Conservation (phyloP, 2,797 vertebrate genomes). For the Chrosomus eos region DNA sequence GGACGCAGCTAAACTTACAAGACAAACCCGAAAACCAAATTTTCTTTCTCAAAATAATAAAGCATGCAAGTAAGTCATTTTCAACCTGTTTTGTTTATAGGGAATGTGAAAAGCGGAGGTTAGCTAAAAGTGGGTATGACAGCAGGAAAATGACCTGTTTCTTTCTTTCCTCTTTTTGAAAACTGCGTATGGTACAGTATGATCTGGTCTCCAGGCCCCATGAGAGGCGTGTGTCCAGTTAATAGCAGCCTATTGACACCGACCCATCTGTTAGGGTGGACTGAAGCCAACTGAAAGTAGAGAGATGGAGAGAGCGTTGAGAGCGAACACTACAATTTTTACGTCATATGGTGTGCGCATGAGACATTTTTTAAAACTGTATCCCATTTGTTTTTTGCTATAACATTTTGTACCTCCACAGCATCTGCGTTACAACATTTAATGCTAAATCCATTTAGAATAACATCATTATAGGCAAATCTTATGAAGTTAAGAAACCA, state of each 20-base stretch:
- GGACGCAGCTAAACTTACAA: background rate
- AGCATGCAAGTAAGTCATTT: constrained; percentile 27
- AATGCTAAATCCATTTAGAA: constrained; percentile 33
- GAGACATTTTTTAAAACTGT: constrained; percentile 2
- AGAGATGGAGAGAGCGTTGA: constrained; percentile 50
- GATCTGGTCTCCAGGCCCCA: constrained; percentile 79
- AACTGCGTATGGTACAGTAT: constrained; percentile 58
- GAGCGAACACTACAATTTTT: constrained; percentile 46
- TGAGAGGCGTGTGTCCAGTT: constrained; percentile 87
- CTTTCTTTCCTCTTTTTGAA: constrained; percentile 62
- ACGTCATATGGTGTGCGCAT: constrained; percentile 27
- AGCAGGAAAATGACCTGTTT: constrained; percentile 57
- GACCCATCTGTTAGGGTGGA: constrained; percentile 92
- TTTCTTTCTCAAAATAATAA: constrained; percentile 37
- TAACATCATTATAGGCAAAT: constrained; percentile 25
- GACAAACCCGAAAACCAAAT: constrained; percentile 26
- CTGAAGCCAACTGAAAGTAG: constrained; percentile 73
- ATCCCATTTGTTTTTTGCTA: constrained; percentile 12
- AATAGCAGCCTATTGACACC: constrained; percentile 93
- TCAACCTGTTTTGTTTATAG: constrained; percentile 30
- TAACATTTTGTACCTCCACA: constrained; percentile 8
- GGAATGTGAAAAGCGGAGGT: constrained; percentile 23
- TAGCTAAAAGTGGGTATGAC: constrained; percentile 32
- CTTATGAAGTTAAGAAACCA: constrained; percentile 16
- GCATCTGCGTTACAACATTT: constrained; percentile 3